Evolutionary conservation across 2,113 vertebrate species (phyloP).

Genomic region (Tricholaema leucomelas): DNA sequence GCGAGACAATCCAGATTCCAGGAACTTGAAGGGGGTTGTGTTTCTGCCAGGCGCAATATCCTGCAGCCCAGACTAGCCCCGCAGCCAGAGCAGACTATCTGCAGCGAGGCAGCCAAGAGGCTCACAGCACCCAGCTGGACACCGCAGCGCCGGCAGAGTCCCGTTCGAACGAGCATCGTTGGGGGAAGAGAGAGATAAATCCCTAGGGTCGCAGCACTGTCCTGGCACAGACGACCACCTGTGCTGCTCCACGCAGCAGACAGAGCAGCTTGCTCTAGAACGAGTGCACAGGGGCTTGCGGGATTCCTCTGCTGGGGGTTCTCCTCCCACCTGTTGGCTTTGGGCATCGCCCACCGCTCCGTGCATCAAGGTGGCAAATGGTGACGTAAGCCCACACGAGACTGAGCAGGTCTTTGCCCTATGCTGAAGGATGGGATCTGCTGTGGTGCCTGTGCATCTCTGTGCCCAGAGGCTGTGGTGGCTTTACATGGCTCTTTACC

Average conservation of each 20-base stretch:
- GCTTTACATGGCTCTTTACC: not conserved
- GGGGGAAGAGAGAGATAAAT: conserved; percentile 13
- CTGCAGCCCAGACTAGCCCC: conserved; percentile 66
- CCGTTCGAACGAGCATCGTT: not conserved
- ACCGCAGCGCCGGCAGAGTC: not conserved
- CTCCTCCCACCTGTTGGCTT: not conserved
- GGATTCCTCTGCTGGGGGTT: not conserved
- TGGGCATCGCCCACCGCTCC: not conserved
- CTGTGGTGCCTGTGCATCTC: not conserved
- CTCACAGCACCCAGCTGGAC: conserved; percentile 31
- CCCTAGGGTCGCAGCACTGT: not conserved
- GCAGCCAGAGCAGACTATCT: conserved; percentile 80
- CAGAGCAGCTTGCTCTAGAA: not conserved
- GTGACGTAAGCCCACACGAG: not conserved
- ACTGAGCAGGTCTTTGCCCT: not conserved
- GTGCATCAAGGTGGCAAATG: not conserved
- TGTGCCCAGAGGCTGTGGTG: not conserved
- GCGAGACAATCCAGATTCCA: conserved; percentile 73
- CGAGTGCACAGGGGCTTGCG: not conserved
- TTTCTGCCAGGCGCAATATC: conserved; percentile 72
- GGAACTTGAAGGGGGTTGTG: conserved; percentile 64
- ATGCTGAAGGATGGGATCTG: not conserved
- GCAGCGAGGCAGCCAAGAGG: conserved; percentile 66
- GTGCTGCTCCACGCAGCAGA: not conserved
- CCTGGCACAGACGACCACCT: not conserved